Evolutionary conservation across 1,140 invertebrate species (phyloP).

Genomic region (Potamilus streckersoni): DNA sequence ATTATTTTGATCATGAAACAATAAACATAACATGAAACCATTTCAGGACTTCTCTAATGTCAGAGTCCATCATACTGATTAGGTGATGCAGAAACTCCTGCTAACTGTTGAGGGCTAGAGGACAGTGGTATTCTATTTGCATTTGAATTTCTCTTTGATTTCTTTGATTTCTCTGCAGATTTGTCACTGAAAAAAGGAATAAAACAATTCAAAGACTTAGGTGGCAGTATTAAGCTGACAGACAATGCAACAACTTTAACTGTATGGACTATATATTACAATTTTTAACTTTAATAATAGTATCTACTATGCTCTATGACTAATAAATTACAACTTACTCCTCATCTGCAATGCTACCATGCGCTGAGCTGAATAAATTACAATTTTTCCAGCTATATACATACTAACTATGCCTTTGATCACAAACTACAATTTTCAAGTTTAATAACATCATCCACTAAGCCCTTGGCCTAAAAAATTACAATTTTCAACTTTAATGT

Average conservation of each 20-base stretch:
- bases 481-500: not conserved
- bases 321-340: not conserved
- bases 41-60: not conserved
- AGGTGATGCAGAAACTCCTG: constrained; percentile 4
- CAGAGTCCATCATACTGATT: constrained; percentile 32
- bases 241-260: not conserved
- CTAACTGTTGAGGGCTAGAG: constrained; percentile 24
- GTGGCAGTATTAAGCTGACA: not conserved
- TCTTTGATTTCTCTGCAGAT: constrained; percentile 28
- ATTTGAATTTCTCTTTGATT: constrained; percentile 30
- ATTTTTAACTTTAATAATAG: not conserved
- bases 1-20: too few relatives aligned
- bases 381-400: too few relatives aligned
- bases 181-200: constrained; percentile 37
- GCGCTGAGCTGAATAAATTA: too few relatives aligned
- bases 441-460: too few relatives aligned
- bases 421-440: too few relatives aligned
- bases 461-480: too few relatives aligned
- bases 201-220: not conserved
- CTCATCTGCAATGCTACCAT: not conserved
- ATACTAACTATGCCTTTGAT: too few relatives aligned
- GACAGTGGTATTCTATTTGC: constrained; percentile 26
- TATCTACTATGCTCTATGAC: not conserved
- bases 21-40: too few relatives aligned
- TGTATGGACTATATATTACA: not conserved